These are phyloP conservation scores for Danio rerio DNA, from an alignment of 2,113 vertebrate genomes.

Conservation along the genomic window DNA sequence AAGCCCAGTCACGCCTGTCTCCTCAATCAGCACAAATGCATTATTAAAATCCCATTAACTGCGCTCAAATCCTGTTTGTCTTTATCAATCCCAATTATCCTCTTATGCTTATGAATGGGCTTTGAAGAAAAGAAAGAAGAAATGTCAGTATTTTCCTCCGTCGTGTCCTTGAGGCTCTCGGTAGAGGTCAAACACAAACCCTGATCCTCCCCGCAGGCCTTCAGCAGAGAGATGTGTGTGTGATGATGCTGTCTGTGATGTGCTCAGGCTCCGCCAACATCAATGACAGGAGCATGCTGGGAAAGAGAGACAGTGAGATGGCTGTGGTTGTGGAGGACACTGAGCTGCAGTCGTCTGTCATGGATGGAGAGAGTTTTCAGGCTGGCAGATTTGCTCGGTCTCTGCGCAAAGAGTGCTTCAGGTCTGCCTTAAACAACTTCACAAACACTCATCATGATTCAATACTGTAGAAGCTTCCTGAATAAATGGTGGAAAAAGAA, in stretches of 20 bases:
- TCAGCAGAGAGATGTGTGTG: not conserved
- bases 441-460: too few relatives aligned
- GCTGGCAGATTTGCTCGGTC: conserved; percentile 57
- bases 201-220: not conserved
- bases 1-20: conserved; percentile 1
- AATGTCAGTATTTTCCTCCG: not conserved
- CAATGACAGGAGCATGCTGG: conserved; percentile 65
- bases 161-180: conserved; percentile 20
- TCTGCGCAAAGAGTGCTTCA: conserved; percentile 59
- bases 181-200: conserved; percentile 22
- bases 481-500: too few relatives aligned
- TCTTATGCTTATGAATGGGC: conserved; percentile 16
- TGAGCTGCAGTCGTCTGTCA: conserved; percentile 41
- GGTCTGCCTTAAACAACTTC: conserved; percentile 35
- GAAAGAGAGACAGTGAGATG: conserved; percentile 62
- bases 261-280: conserved; percentile 60
- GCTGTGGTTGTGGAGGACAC: conserved; percentile 61
- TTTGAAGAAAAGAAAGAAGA: not conserved
- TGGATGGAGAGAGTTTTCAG: conserved; percentile 57
- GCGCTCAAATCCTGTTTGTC: conserved; percentile 36
- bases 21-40: conserved; percentile 3
- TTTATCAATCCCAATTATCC: conserved; percentile 35
- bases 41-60: conserved; percentile 45
- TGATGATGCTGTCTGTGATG: conserved; percentile 9
- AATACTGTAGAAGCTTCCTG: too few relatives aligned